Evolutionary conservation across 1,140 invertebrate species (phyloP), one percentile per base, ranked within the genome.

Genomic region (Ptiloglossa arizonensis): DNA sequence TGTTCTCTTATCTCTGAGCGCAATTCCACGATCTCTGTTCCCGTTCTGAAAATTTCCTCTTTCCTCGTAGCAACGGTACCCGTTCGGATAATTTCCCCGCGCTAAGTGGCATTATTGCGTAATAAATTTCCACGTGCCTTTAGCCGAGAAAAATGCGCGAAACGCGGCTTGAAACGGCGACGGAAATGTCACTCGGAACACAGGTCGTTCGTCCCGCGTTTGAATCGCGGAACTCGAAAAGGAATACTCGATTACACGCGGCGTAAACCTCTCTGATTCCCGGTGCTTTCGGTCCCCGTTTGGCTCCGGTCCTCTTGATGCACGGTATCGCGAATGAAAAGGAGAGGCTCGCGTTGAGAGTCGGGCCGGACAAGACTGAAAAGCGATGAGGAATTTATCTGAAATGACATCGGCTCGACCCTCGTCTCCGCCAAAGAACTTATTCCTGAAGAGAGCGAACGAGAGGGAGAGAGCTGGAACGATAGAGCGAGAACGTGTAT

Each of bases 391-490:
- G 81, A 90, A 89, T 87, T 92, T 92, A 92, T 92, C 91, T 92
- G 77, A 91, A 92, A 92, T 92, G 90, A 92, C 90, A 92, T 92
- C 91, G 89, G 86, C 76, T 75, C 81, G 85, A 86, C 84, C 82
- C 80, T 85, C 76, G 76, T 81, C 57, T 54, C 62, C 72, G 63
- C 82, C 85, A 85, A 87, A 87, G 80, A 71, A 84, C 82, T 86
- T 85, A 85, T 86, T 59, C 64, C 54, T 54, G 62, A 63, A 63
- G 69, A 44, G 35, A 66, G 62, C 69, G 32, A 29, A 46, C 50
- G 48, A 63, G 62, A 74, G 77, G 56, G 41, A 60, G 5, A 0
- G 74, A 59, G 66, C 50, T 24, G 48, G 41, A 13, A 13, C 1
- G 41, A 44, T 1, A 19, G 59, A 35, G 41, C 13, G 6, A 60